Conservation (phyloP, 2,797 vertebrate genomes). For the Chelmon rostratus region DNA sequence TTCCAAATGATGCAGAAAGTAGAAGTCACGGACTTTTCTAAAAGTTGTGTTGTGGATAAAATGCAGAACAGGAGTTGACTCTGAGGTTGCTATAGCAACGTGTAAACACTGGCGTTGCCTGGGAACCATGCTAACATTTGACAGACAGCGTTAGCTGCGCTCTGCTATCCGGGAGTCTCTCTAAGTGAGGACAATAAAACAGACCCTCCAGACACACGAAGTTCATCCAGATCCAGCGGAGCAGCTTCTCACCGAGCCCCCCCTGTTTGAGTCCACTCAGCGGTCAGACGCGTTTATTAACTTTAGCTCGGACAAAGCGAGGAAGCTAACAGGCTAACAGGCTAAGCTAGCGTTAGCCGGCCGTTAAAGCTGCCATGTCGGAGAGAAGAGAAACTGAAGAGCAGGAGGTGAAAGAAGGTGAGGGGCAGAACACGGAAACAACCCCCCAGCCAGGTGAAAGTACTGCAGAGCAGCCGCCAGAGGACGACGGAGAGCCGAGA, state of each 20-base stretch:
- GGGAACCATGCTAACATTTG: not conserved
- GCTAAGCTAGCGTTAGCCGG: no score
- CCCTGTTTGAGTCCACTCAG: not conserved
- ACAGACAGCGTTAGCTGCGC: not conserved
- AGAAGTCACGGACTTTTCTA: no score
- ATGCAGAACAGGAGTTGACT: no score
- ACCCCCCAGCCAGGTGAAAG: not conserved
- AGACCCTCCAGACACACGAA: not conserved
- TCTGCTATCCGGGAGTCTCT: fast-evolving
- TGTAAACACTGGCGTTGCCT: conserved; percentile 58
- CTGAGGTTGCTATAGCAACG: conserved; percentile 66
- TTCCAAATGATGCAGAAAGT: no score
- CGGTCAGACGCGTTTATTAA: not conserved
- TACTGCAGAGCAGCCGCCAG: conserved; percentile 1
- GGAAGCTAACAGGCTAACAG: not conserved
- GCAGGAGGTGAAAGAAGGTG: not conserved
- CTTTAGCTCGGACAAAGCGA: fast-evolving
- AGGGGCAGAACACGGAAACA: not conserved
- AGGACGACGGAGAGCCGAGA: conserved; percentile 33
- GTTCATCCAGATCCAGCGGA: no score
- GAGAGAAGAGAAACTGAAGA: conserved; percentile 14
- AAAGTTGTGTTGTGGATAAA: no score
- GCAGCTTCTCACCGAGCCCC: not conserved
- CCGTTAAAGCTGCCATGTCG: conserved; percentile 45
- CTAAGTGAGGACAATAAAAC: not conserved